These are phyloP conservation scores for Papilio elwesi DNA, from an alignment of 2,888 invertebrate genomes.

Conservation along the genomic window DNA sequence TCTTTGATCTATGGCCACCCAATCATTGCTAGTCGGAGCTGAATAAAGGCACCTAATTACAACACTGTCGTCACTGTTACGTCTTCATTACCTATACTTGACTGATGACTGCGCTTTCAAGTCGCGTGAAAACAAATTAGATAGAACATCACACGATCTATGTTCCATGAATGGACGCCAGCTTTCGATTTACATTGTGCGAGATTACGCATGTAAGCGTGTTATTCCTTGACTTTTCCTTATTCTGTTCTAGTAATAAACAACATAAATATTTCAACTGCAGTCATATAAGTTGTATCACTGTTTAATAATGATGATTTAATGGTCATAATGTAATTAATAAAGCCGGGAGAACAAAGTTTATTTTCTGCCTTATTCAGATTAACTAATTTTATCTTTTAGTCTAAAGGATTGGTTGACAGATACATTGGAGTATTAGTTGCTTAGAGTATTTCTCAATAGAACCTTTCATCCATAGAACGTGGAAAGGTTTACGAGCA, in stretches of 20 bases:
- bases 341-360: not conserved
- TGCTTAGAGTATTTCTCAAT: too few relatives aligned
- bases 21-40: slow-evolving; percentile 58
- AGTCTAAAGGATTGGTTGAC: too few relatives aligned
- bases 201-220: slow-evolving; percentile 14
- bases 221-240: slow-evolving; percentile 34
- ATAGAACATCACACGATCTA: slow-evolving; percentile 44
- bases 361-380: too few relatives aligned
- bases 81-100: slow-evolving; percentile 64
- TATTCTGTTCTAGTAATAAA: slow-evolving; percentile 7
- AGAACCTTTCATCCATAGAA: too few relatives aligned
- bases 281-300: not conserved
- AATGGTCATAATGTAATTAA: not conserved
- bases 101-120: slow-evolving; percentile 62
- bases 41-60: slow-evolving; percentile 70
- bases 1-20: slow-evolving; percentile 53
- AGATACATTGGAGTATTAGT: too few relatives aligned
- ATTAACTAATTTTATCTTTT: too few relatives aligned
- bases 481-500: too few relatives aligned
- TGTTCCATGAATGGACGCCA: slow-evolving; percentile 47
- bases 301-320: slow-evolving; percentile 3
- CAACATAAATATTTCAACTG: not conserved
- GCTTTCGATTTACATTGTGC: slow-evolving; percentile 34
- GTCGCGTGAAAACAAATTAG: slow-evolving; percentile 50
- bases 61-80: slow-evolving; percentile 62